A percentile compares a stretch with the other conserved stretches of the same genome.
phyloP scores from a whole-genome alignment of 2,797 vertebrate genomes.

The Glossophaga mutica region DNA sequence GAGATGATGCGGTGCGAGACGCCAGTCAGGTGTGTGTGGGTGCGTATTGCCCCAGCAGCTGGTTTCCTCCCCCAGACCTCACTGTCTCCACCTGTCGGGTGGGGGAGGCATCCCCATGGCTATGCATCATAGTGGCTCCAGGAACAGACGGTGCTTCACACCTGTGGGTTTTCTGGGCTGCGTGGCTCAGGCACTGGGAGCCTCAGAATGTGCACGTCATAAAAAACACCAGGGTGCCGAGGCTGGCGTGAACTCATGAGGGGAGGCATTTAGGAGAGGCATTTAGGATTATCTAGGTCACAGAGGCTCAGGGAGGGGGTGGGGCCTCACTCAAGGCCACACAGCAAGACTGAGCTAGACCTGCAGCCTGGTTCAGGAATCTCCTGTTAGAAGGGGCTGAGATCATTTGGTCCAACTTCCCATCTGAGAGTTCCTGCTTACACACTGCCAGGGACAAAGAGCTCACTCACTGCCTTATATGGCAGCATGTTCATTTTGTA shows the following conservation, averaged over 20 bases:
- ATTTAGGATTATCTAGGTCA: background rate
- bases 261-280: background rate
- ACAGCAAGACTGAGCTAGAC: background rate
- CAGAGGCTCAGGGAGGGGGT: background rate
- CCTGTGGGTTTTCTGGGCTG: background rate
- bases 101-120: background rate
- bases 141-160: constrained; percentile 49
- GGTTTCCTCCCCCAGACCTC: background rate
- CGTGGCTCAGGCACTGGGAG: background rate
- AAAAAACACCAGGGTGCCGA: background rate
- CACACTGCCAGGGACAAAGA: background rate
- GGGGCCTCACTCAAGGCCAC: background rate
- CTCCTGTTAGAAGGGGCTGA: background rate
- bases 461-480: background rate
- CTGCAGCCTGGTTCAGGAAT: background rate
- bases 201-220: background rate
- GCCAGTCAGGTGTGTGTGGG: background rate
- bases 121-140: background rate
- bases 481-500: background rate
- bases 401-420: background rate
- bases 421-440: background rate
- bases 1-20: too few species aligned
- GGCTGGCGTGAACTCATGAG: background rate
- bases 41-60: background rate
- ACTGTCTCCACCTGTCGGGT: constrained; percentile 21